phyloP scores from a whole-genome alignment of 2,113 vertebrate species.

The Pygoscelis adeliae region DNA sequence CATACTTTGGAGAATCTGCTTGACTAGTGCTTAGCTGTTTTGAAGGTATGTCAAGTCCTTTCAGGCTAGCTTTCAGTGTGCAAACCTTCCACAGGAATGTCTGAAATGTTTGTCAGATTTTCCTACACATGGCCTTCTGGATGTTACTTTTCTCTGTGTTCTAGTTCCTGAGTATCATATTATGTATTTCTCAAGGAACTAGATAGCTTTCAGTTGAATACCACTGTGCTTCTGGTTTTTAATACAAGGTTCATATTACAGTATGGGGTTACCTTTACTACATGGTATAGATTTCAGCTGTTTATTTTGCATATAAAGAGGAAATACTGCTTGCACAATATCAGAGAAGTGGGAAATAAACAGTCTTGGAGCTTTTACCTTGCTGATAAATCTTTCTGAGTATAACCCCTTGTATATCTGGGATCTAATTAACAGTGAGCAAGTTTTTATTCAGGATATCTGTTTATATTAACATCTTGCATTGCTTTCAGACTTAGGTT shows the following conservation, averaged over 20 bases:
- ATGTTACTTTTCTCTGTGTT: background rate
- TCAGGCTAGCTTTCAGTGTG: background rate
- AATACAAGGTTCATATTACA: background rate
- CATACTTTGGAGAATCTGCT: background rate
- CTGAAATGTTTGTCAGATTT: background rate
- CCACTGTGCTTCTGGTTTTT: background rate
- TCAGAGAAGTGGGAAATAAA: background rate
- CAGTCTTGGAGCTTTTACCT: background rate
- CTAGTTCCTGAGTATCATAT: background rate
- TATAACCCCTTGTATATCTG: background rate
- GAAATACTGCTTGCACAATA: background rate
- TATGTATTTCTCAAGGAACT: background rate
- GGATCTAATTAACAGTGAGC: background rate
- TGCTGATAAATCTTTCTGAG: background rate
- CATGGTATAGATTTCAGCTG: background rate
- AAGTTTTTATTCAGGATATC: background rate
- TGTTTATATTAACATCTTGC: background rate
- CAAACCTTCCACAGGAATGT: background rate
- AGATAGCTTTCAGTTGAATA: background rate
- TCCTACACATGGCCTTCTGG: background rate
- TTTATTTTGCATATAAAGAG: background rate
- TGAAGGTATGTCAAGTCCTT: background rate
- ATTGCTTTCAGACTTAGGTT: background rate
- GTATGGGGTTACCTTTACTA: background rate
- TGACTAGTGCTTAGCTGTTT: background rate